A percentile compares a stretch with the other conserved stretches of the same genome.
Conservation (phyloP, 1,140 invertebrate species). For the Diabrotica undecimpunctata region DNA sequence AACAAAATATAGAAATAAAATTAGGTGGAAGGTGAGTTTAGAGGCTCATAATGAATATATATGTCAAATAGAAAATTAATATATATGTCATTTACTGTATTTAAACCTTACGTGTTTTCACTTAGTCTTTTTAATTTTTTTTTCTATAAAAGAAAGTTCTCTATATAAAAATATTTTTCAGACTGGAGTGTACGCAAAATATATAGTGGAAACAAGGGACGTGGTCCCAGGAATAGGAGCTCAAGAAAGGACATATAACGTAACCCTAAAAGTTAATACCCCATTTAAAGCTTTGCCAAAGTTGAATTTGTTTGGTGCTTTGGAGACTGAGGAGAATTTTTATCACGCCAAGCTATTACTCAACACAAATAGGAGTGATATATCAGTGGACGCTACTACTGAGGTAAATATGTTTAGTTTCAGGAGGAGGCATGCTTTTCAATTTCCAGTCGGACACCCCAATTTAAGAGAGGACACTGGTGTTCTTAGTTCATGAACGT, state of each 20-base stretch:
- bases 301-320: slow-evolving; percentile 48
- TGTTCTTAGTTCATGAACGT: neutral
- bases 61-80: too few relatives aligned
- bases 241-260: slow-evolving; percentile 49
- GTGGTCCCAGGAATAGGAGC: slow-evolving; percentile 37
- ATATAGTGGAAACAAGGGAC: slow-evolving; percentile 46
- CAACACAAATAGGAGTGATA: slow-evolving; percentile 46
- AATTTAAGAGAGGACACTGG: slow-evolving; percentile 20
- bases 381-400: slow-evolving; percentile 49
- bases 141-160: neutral
- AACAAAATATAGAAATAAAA: too few relatives aligned
- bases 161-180: slow-evolving; percentile 36
- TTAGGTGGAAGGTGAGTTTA: too few relatives aligned
- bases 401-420: slow-evolving; percentile 46
- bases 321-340: slow-evolving; percentile 55
- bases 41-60: too few relatives aligned
- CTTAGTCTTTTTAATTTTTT: neutral
- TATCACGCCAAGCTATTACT: slow-evolving; percentile 51
- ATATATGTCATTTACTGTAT: too few relatives aligned
- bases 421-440: slow-evolving; percentile 24
- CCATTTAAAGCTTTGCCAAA: slow-evolving; percentile 52
- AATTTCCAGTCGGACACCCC: slow-evolving; percentile 29
- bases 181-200: slow-evolving; percentile 50
- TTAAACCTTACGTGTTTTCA: too few relatives aligned
- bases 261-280: slow-evolving; percentile 53